Evolutionary conservation across 1,140 invertebrate genomes (phyloP).

Genomic region (Drosophila grimshawi): DNA sequence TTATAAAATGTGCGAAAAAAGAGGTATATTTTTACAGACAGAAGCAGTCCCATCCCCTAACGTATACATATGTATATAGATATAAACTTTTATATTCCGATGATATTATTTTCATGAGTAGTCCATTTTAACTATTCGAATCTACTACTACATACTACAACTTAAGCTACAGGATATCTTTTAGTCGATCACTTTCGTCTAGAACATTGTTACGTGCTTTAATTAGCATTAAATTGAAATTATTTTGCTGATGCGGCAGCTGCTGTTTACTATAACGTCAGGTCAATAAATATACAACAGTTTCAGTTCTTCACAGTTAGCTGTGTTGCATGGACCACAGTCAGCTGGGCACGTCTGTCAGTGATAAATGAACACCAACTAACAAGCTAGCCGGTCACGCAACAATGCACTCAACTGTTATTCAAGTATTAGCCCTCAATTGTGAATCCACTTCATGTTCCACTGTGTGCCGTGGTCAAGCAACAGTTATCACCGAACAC

Average conservation of each 20-base stretch:
- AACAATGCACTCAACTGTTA: slow-evolving; percentile 42
- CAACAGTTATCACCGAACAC: slow-evolving; percentile 26
- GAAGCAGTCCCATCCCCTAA: too few species aligned
- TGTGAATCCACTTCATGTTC: background rate
- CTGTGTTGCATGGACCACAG: slow-evolving; percentile 39
- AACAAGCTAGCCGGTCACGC: slow-evolving; percentile 42
- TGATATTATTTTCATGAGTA: too few species aligned
- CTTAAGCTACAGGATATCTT: background rate
- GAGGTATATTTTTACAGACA: background rate
- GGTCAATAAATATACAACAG: slow-evolving; percentile 37
- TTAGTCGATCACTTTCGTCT: background rate
- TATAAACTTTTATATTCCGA: too few species aligned
- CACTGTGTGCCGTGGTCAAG: slow-evolving; percentile 25
- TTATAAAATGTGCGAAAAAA: background rate
- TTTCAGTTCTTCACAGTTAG: slow-evolving; percentile 23
- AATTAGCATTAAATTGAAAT: slow-evolving; percentile 72
- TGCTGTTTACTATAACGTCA: slow-evolving; percentile 47
- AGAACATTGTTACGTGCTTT: background rate
- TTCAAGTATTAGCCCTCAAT: slow-evolving; percentile 12
- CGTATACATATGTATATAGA: too few species aligned
- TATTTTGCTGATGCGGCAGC: slow-evolving; percentile 57
- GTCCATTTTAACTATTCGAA: too few species aligned
- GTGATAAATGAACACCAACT: slow-evolving; percentile 68
- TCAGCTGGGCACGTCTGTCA: slow-evolving; percentile 60
- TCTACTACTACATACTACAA: too few species aligned